Percentiles rank a stretch among this genome's conserved stretches.
phyloP scores from a whole-genome alignment of 92 coral and sea anemone species.

The Desmophyllum pertusum region DNA sequence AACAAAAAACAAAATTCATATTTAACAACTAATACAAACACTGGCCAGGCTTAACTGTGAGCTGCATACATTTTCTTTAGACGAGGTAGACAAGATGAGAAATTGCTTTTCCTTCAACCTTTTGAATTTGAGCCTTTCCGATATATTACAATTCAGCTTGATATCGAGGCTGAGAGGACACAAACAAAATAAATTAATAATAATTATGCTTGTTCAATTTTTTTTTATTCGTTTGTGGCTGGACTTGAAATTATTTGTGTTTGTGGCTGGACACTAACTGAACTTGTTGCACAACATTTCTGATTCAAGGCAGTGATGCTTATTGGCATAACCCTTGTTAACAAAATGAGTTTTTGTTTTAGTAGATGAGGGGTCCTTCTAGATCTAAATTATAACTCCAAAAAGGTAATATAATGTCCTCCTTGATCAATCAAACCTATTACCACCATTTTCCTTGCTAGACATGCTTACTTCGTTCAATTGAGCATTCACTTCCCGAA shows the following conservation, averaged over 20 bases:
- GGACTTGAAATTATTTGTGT: neutral
- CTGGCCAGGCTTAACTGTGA: neutral
- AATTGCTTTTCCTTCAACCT: neutral
- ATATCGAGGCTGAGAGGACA: too few species aligned
- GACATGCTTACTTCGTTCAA: slow-evolving; percentile 51
- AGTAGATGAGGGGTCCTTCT: too few species aligned
- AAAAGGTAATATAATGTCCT: too few species aligned
- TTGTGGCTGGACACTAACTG: neutral
- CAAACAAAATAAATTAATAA: too few species aligned
- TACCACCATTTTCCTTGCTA: neutral
- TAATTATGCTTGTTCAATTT: too few species aligned
- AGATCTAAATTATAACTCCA: too few species aligned
- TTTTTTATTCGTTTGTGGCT: too few species aligned
- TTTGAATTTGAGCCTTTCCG: neutral
- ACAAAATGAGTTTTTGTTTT: too few species aligned
- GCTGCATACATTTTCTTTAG: neutral
- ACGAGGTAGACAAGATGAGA: neutral
- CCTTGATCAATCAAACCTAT: neutral
- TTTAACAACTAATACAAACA: neutral
- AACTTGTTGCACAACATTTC: neutral
- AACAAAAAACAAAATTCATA: neutral
- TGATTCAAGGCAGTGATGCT: neutral
- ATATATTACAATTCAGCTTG: too few species aligned
- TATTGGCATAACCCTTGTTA: neutral
- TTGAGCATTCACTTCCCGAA: slow-evolving; percentile 35